Conservation (phyloP, 2,888 invertebrate genomes). For the Lobophora halterata region DNA sequence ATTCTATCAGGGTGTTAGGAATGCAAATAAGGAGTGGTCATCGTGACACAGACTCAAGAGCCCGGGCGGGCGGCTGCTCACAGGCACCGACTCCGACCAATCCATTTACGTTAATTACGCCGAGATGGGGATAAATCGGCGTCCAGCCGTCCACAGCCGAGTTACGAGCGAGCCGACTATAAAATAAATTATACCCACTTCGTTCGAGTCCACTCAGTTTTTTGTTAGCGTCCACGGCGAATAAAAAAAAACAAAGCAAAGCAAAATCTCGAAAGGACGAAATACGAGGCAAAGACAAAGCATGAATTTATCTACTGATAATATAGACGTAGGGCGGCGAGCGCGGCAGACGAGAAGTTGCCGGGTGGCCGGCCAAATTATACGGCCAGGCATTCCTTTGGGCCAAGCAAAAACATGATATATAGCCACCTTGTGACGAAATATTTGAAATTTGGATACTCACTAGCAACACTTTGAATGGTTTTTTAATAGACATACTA, state of each 20-base stretch:
- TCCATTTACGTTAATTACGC: conserved; percentile 80
- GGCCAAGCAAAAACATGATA: conserved; percentile 76
- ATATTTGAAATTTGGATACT: conserved; percentile 73
- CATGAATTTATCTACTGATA: conserved; percentile 81
- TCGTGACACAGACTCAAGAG: conserved; percentile 33
- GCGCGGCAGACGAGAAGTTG: conserved; percentile 68
- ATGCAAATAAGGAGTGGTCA: conserved; percentile 54
- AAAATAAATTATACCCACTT: conserved; percentile 81
- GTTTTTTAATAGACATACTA: conserved; percentile 66
- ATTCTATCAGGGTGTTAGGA: conserved; percentile 34
- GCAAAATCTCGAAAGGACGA: conserved; percentile 77
- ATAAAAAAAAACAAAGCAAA: conserved; percentile 71
- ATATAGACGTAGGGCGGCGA: conserved; percentile 79
- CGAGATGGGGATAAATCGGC: conserved; percentile 78
- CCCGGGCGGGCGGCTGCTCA: conserved; percentile 54
- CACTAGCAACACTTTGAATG: conserved; percentile 69
- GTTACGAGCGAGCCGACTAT: conserved; percentile 80
- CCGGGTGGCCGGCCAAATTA: conserved; percentile 76
- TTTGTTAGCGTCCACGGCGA: conserved; percentile 71
- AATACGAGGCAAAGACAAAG: conserved; percentile 81
- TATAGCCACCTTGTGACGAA: conserved; percentile 76
- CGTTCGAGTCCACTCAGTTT: conserved; percentile 78
- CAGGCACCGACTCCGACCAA: conserved; percentile 69
- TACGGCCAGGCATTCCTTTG: conserved; percentile 74
- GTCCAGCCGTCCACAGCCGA: conserved; percentile 78